phyloP scores from a whole-genome alignment of 1,140 invertebrate genomes.

The Habropoda laboriosa region DNA sequence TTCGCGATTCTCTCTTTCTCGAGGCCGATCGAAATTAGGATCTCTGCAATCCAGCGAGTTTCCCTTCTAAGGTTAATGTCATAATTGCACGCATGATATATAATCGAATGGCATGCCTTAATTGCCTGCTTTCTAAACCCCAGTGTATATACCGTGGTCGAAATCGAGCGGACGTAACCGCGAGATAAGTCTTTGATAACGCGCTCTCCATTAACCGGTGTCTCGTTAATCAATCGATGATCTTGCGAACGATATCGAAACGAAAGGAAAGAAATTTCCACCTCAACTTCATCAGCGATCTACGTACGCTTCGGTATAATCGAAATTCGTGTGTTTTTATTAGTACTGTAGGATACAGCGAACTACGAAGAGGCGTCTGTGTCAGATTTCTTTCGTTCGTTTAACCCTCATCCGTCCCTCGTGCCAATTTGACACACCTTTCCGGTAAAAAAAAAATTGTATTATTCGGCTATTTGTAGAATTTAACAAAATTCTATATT shows the following conservation, averaged over 20 bases:
- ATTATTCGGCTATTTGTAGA: too few relatives aligned
- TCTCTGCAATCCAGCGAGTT: not conserved
- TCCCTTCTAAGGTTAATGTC: constrained; percentile 4
- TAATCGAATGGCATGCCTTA: not conserved
- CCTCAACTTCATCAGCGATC: too few relatives aligned
- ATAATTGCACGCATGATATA: not conserved
- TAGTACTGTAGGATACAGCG: too few relatives aligned
- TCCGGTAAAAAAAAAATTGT: too few relatives aligned
- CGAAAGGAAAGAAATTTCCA: not conserved
- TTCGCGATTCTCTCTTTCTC: not conserved
- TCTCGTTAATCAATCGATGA: too few relatives aligned
- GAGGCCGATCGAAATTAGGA: constrained; percentile 12
- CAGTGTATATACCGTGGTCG: not conserved
- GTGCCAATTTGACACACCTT: too few relatives aligned
- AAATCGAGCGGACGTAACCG: not conserved
- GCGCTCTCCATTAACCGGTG: not conserved
- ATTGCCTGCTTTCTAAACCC: not conserved
- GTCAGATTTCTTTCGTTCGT: not conserved
- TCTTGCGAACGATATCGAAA: not conserved
- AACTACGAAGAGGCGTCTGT: too few relatives aligned
- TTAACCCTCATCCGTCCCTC: too few relatives aligned
- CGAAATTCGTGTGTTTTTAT: too few relatives aligned
- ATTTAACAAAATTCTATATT: too few relatives aligned
- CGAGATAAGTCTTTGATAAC: not conserved
- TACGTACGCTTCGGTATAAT: too few relatives aligned